phyloP scores from a whole-genome alignment of 2,888 invertebrate species.

The Baronia brevicornis region DNA sequence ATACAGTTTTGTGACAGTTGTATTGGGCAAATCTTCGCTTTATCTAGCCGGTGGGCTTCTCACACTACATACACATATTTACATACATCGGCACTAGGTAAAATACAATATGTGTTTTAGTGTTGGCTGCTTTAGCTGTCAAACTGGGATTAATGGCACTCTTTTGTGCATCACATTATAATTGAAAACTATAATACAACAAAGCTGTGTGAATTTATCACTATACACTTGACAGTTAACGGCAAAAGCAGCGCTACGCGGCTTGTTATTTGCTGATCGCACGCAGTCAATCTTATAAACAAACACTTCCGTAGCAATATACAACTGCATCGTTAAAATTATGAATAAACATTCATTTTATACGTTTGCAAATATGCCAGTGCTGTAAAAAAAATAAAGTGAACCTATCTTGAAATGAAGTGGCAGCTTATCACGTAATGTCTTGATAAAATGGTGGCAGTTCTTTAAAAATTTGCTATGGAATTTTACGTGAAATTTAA shows the following conservation, averaged over 20 bases:
- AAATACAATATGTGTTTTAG: no score
- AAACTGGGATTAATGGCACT: conserved; percentile 12
- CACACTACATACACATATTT: no score
- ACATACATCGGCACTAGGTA: no score
- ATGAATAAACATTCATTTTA: conserved; percentile 13
- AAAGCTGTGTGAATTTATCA: conserved; percentile 15
- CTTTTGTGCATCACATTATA: conserved; percentile 11
- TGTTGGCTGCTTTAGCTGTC: conserved; percentile 10
- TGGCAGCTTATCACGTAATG: no score
- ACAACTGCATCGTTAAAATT: conserved; percentile 5
- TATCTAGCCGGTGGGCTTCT: no score
- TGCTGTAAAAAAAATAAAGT: no score
- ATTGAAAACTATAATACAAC: conserved; percentile 16
- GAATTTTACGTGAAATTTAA: no score
- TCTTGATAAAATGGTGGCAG: no score
- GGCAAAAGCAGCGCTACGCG: conserved; percentile 12
- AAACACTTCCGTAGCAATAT: conserved; percentile 9
- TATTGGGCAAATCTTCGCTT: no score
- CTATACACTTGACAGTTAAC: conserved; percentile 15
- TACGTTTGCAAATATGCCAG: neutral
- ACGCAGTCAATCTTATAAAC: conserved; percentile 13
- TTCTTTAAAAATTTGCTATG: no score
- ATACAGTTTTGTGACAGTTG: no score
- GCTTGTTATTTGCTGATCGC: conserved; percentile 15
- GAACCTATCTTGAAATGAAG: no score